These are phyloP conservation scores for Neodiprion fabricii DNA, from an alignment of 1,140 invertebrate species.

Conservation along the genomic window DNA sequence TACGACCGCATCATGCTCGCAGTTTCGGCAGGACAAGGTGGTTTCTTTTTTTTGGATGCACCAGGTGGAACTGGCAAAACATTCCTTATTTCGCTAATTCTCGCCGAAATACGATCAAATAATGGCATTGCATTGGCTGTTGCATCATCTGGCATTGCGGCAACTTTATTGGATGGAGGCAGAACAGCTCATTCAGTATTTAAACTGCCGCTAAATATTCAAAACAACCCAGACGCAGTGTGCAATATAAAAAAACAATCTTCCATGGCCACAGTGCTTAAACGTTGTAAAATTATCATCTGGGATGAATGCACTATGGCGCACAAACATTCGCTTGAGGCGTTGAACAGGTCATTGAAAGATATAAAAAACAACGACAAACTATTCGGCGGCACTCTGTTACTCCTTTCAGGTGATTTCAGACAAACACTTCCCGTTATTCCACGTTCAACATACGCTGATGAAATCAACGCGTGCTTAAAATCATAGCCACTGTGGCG, in stretches of 20 bases:
- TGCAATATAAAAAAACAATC: conserved; percentile 26
- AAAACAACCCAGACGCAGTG: conserved; percentile 29
- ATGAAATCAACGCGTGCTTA: conserved; percentile 14
- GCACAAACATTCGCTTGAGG: conserved; percentile 36
- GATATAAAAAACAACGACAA: conserved; percentile 34
- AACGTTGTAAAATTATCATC: conserved; percentile 29
- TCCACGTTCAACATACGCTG: conserved; percentile 27
- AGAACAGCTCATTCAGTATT: conserved; percentile 47
- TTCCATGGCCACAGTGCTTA: conserved; percentile 25
- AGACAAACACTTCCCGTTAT: conserved; percentile 42
- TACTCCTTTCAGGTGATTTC: conserved; percentile 43
- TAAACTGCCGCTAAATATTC: conserved; percentile 24
- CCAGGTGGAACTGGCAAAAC: conserved; percentile 37
- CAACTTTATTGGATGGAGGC: conserved; percentile 47
- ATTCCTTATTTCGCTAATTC: conserved; percentile 29
- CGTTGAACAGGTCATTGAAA: conserved; percentile 36
- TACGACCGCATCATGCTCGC: conserved; percentile 33
- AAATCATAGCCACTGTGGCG: conserved; percentile 33
- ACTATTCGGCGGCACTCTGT: conserved; percentile 33
- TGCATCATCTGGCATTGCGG: conserved; percentile 54
- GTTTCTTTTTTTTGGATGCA: conserved; percentile 36
- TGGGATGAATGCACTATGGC: conserved; percentile 42
- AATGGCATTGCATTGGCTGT: conserved; percentile 39
- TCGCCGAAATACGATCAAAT: conserved; percentile 24
- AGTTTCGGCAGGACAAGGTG: conserved; percentile 18